Conservation (phyloP, 2,797 vertebrate genomes). For the Pangasius sanitwongsei region DNA sequence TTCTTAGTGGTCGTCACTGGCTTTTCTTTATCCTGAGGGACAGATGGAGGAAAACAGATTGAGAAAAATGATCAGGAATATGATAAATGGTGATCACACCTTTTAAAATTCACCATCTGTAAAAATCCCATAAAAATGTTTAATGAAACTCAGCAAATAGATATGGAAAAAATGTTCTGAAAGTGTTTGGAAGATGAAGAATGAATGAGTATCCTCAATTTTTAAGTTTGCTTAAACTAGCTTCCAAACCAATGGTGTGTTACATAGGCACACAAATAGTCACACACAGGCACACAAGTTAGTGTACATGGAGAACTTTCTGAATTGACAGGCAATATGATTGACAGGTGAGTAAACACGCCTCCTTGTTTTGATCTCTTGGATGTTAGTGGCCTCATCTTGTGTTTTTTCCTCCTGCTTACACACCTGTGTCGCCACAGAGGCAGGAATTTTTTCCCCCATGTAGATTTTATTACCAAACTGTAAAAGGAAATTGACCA, state of each 20-base stretch:
- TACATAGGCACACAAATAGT: neutral
- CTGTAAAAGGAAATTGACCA: neutral
- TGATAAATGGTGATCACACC: neutral
- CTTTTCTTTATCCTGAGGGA: slow-evolving; percentile 83
- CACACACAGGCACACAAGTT: no score
- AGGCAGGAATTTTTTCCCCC: neutral
- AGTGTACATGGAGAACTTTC: neutral
- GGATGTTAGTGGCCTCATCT: neutral
- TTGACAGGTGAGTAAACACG: neutral
- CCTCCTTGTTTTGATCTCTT: neutral
- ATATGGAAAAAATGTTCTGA: neutral
- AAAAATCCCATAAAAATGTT: neutral
- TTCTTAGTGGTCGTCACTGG: slow-evolving; percentile 75
- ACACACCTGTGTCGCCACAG: neutral
- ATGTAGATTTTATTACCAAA: neutral
- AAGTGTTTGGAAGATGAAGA: neutral
- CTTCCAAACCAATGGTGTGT: neutral
- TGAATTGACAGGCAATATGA: neutral
- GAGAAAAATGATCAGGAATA: neutral
- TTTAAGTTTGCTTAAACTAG: neutral
- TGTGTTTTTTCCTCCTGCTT: neutral
- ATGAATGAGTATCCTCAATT: neutral
- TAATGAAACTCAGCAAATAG: neutral
- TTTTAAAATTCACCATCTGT: neutral
- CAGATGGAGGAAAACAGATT: slow-evolving; percentile 7